Base-by-base conservation (phyloP, 1,140 invertebrate genomes). In the Lasaia peninsularis region DNA sequence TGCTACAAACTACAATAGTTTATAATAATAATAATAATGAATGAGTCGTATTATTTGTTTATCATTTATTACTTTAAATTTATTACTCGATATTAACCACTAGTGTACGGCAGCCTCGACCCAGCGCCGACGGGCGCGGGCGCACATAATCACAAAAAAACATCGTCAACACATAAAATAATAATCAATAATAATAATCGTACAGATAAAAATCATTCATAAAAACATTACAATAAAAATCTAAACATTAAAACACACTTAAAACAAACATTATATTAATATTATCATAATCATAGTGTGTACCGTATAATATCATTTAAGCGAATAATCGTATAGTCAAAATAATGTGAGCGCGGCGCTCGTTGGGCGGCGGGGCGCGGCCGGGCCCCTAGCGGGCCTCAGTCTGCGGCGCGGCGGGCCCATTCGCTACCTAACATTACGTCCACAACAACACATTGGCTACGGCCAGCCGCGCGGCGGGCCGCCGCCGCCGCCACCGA, bases 241-340 rank as follows among this genome's bases (percentile, higher is more conserved):
- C 85, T 88, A 88, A 88, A 88, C 85, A 85, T 88, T 88, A 88
- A 88, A 88, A 88, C 85, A 88, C 85, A 83, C 85, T 86, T 88
- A 88, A 88, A 88, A 88, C 86, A 88, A 88, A 88, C 86, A 88
- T 88, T 88, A 88, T 88, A 88, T 88, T 88, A 86, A 88, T 88
- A 88, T 88, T 88, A 88, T 88, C 75, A 75, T 88, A 83, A 84
- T 86, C 77, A 85, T 86, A 86, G 81, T 84, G 82, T 86, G 85
- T 74, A 75, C 81, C 75, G 73, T 80, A 85, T 86, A 83, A 84
- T 85, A 88, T 86, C 80, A 82, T 88, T 84, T 86, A 88, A 88
- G 85, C 85, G 77, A 86, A 86, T 86, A 85, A 76, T 86, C 80
- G 80, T 86, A 88, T 84, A 85, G 79, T 85, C 80, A 88, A 86